Conservation (phyloP, 2,113 vertebrate genomes). For the Saimiri boliviensis region DNA sequence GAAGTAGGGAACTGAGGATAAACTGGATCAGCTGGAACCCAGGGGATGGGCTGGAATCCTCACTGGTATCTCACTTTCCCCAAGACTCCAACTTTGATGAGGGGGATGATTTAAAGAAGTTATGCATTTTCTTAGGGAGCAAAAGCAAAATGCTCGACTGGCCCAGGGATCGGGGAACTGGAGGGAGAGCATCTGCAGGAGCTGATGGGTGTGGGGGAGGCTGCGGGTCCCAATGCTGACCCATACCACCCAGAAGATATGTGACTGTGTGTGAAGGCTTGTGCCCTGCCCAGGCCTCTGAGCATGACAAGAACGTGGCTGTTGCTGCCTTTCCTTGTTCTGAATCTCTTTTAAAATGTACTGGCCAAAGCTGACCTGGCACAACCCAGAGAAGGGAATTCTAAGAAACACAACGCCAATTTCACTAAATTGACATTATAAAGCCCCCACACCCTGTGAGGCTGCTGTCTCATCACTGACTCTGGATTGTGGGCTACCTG, state of each 20-base stretch:
- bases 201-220: too few relatives aligned
- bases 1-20: neutral
- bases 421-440: neutral
- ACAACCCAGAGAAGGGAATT: neutral
- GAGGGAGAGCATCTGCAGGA: neutral
- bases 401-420: neutral
- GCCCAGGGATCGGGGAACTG: neutral
- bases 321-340: neutral
- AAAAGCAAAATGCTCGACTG: neutral
- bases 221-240: neutral
- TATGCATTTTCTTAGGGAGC: neutral
- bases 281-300: neutral
- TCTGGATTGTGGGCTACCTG: neutral
- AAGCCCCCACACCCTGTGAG: neutral
- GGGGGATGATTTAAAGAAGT: neutral
- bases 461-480: neutral
- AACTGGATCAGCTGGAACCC: neutral
- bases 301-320: neutral
- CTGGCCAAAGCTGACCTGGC: neutral
- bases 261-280: neutral
- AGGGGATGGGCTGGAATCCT: neutral
- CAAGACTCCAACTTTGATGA: neutral
- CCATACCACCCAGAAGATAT: neutral
- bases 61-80: neutral
- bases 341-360: neutral